Evolutionary conservation across 2,113 vertebrate species (phyloP).

Genomic region (Marmota flaviventris): DNA sequence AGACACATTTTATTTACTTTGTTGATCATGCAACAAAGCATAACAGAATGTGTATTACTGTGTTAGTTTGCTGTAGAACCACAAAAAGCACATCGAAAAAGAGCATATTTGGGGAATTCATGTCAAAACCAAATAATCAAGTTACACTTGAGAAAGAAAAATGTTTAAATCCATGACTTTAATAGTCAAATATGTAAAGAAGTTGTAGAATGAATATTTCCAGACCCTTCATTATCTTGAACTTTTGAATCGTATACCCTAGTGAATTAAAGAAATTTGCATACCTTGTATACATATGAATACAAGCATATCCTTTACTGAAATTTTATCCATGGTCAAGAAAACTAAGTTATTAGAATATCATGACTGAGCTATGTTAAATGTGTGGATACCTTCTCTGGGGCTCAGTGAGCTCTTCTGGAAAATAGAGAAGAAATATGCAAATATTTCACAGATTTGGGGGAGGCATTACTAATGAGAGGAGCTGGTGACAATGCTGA

Average conservation of each 20-base stretch:
- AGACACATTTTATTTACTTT: constrained; percentile 46
- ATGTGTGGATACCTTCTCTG: background rate
- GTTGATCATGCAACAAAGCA: background rate
- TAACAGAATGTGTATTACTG: background rate
- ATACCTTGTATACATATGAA: background rate
- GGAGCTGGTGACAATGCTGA: background rate
- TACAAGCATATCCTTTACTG: background rate
- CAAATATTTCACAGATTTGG: background rate
- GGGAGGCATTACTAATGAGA: background rate
- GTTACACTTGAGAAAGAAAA: background rate
- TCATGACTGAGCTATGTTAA: background rate
- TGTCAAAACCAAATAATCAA: background rate
- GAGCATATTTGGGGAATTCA: background rate
- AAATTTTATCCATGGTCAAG: background rate
- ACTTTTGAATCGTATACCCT: background rate
- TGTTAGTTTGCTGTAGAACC: background rate
- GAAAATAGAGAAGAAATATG: background rate
- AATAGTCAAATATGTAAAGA: background rate
- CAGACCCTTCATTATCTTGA: background rate
- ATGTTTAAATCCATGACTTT: background rate
- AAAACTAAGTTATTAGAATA: background rate
- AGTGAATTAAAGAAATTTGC: background rate
- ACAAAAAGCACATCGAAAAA: background rate
- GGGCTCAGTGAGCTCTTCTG: background rate
- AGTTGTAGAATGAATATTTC: background rate